Conservation (phyloP, 37 sponge, comb jelly and placozoan species). For the Oscarella lobularis region DNA sequence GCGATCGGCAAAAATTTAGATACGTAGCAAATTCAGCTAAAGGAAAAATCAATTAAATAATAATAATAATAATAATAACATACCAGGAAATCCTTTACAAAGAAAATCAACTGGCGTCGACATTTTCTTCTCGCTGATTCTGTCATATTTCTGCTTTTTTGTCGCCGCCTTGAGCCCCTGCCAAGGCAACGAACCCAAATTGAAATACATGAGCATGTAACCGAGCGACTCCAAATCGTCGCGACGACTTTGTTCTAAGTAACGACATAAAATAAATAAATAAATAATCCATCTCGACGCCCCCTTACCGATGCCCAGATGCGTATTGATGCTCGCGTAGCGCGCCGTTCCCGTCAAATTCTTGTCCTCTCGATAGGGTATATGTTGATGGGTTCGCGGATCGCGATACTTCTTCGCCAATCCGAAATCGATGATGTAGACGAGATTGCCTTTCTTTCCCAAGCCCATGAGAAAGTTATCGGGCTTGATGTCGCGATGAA, state of each 20-base stretch:
- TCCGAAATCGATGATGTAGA: conserved; percentile 99
- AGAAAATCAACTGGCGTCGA: conserved; percentile 92
- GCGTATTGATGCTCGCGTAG: conserved; percentile 98
- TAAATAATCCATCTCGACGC: too few species aligned
- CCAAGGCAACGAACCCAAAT: conserved; percentile 93
- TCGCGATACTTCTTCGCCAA: conserved; percentile 96
- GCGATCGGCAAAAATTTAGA: conserved; percentile 86
- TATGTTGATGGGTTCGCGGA: conserved; percentile 93
- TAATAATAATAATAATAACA: background rate
- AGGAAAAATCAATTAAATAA: background rate
- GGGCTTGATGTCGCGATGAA: conserved; percentile 99
- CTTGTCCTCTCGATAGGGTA: conserved; percentile 98
- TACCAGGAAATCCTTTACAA: conserved; percentile 91
- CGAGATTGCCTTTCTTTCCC: conserved; percentile 95
- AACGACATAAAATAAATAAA: too few species aligned
- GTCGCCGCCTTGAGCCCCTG: conserved; percentile 96
- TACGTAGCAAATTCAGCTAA: conserved; percentile 96
- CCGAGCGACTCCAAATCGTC: conserved; percentile 97
- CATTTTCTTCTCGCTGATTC: conserved; percentile 94
- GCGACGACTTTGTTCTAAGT: conserved; percentile 98
- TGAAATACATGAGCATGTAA: conserved; percentile 98
- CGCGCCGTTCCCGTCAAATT: conserved; percentile 96
- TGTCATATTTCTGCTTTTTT: conserved; percentile 99
- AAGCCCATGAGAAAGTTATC: conserved; percentile 99
- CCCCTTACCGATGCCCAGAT: conserved; percentile 94